Percentiles rank a stretch among this genome's conserved stretches.
These are phyloP conservation scores for Embiotoca jacksoni DNA, from an alignment of 2,113 vertebrate species.

Conservation along the genomic window DNA sequence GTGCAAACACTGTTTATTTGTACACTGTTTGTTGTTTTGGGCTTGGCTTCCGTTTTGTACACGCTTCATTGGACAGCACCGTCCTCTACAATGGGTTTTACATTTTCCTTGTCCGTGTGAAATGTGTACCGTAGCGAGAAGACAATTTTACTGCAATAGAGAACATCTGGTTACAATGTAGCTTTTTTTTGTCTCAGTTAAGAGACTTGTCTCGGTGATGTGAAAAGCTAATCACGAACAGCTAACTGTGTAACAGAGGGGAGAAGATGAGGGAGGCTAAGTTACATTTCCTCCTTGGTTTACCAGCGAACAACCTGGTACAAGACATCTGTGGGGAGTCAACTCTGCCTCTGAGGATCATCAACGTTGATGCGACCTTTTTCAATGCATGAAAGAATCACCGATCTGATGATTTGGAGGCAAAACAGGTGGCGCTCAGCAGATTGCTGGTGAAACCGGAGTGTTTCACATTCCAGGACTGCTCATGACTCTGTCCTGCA, in stretches of 20 bases:
- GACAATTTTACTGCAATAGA: neutral
- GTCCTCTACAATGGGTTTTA: neutral
- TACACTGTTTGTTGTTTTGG: neutral
- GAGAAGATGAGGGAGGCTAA: neutral
- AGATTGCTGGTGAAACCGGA: slow-evolving; percentile 41
- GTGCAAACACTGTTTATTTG: neutral
- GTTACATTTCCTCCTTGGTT: slow-evolving; percentile 36
- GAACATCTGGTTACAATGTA: slow-evolving; percentile 3
- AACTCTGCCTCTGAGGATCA: slow-evolving; percentile 36
- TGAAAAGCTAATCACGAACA: slow-evolving; percentile 27
- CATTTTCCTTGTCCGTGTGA: neutral
- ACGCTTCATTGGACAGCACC: neutral
- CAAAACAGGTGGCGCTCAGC: slow-evolving; percentile 51
- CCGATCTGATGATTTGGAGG: slow-evolving; percentile 16
- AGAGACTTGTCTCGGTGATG: slow-evolving; percentile 9
- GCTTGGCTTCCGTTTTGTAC: neutral
- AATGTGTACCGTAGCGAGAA: neutral
- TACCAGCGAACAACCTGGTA: slow-evolving; percentile 22
- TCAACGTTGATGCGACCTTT: slow-evolving; percentile 58
- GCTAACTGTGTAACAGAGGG: slow-evolving; percentile 3
- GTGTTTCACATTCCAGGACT: slow-evolving; percentile 27
- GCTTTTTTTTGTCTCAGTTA: slow-evolving; percentile 14
- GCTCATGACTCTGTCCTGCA: slow-evolving; percentile 31
- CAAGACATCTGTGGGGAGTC: slow-evolving; percentile 28
- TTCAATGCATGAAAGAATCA: slow-evolving; percentile 15